phyloP scores from a whole-genome alignment of 2,113 vertebrate species.

The Chaetodon trifascialis region DNA sequence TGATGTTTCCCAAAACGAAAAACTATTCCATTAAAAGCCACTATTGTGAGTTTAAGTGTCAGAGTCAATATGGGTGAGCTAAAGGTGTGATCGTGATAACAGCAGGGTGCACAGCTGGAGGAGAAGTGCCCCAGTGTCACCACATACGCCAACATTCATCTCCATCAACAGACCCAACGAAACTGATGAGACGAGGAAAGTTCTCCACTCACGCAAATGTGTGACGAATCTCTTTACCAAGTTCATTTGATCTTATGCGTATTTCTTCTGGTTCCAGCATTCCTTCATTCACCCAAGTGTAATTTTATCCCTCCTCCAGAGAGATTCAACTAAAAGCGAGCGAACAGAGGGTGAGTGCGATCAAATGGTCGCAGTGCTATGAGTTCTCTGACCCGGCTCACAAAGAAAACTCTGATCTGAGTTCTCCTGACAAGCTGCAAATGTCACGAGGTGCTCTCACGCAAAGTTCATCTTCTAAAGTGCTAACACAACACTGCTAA shows the following conservation, averaged over 20 bases:
- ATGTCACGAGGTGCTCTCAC: constrained; percentile 49
- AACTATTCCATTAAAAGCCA: too few relatives aligned
- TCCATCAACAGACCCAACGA: not conserved
- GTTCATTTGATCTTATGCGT: constrained; percentile 3
- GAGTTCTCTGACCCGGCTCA: not conserved
- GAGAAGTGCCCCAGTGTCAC: not conserved
- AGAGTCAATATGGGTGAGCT: not conserved
- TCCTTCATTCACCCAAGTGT: not conserved
- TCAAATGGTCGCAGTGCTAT: constrained; percentile 4
- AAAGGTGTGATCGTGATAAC: not conserved
- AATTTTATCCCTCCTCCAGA: not conserved
- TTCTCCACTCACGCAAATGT: not conserved
- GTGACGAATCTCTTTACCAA: not conserved
- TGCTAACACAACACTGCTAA: constrained; percentile 10
- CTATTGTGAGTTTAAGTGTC: too few relatives aligned
- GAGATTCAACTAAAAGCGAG: not conserved
- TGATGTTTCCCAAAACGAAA: too few relatives aligned
- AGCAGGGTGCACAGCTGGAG: not conserved
- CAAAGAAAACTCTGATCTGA: constrained; percentile 28
- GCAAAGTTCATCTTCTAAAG: constrained; percentile 56
- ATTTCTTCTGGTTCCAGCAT: constrained; percentile 17
- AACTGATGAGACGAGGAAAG: not conserved
- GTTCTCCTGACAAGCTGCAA: constrained; percentile 47
- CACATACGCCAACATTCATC: not conserved
- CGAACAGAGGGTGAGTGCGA: constrained; percentile 24